Base-by-base conservation (phyloP, 1,140 invertebrate genomes). In the Conus betulinus region DNA sequence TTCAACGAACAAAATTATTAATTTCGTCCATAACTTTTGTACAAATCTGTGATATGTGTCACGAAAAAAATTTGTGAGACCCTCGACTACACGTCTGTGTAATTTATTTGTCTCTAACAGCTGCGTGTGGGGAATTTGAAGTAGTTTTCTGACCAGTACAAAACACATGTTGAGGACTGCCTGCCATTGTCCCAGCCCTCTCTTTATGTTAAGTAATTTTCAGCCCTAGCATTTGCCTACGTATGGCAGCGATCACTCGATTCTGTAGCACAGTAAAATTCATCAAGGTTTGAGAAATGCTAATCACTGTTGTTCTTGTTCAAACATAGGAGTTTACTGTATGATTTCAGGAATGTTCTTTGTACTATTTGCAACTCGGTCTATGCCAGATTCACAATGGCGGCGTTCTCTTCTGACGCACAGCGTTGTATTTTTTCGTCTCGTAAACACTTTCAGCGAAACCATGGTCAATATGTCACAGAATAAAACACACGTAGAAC, bases 151-250 rank as follows among this genome's bases (percentile, higher is more conserved):
- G 10, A 51, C 25, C 17, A 17, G 39, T 3, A 51, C 13, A 81
- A 81, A 81, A 81, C 78, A 81, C 78, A 81, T 39, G 11, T 53
- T 81, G 17, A 39, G 39, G 39, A 39, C 39, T 39, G 39, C 39
- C 39, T 39, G 2, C n/a, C 25, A 15, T 52, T 52, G 78, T 51
- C 39, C 52, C 27, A 15, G 13, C 15, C n/a, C 39, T 27, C 51
- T 81, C 78, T 81, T 53, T 81, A 81, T 81, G 7, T 11, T 52
- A 39, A 81, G 25, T 81, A 81, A 51, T 15, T 81, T 81, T 81
- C 74, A 25, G 23, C 10, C 10, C 74, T n/a, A 11, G 74, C n/a
- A 0, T 78, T 78, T 78, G 23, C n/a, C 74, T 78, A 20, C 23
- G n/a, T 78, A 39, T n/a, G 13, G 74, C 74, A 2, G 74, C 10